Base-by-base conservation (phyloP, 2,888 invertebrate genomes). In the Gisinianus flammeolus region DNA sequence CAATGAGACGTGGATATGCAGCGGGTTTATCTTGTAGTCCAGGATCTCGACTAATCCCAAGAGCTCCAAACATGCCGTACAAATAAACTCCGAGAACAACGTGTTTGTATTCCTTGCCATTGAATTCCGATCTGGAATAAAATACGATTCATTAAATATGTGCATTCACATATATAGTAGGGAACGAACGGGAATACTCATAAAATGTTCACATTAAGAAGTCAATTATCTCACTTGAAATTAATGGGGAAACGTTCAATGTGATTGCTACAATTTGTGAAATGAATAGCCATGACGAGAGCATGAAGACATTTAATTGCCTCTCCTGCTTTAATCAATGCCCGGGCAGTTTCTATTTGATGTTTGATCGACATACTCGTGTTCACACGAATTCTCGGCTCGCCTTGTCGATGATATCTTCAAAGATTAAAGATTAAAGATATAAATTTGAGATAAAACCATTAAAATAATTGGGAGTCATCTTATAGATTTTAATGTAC, bases 281-380 rank as follows among this genome's bases (percentile, higher is more conserved):
- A 82, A 52, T 84, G 78, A 33, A 83, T 81, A 2, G 79, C 80
- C 4, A 84, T 69, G 10, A 84, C 78, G 3, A 83, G 79, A n/a
- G 84, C 84, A 68, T 84, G 84, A 24, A 84, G 81, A 33, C 84
- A 83, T 76, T 84, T 84, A 33, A 84, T 84, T 16, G 81, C 80
- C 30, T 81, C 69, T 12, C 80, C 81, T 24, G 79, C 70, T 77
- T 80, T 81, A 31, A 83, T 83, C 4, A 84, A 24, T 1, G 79
- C 66, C 12, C 79, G 78, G 4, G 82, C 82, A 4, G 82, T 83
- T 19, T 79, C 76, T 77, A 82, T 80, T 28, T 82, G 80, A 79
- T 83, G 81, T 68, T 83, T 83, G 52, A 84, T 79, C 6, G 84
- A 84, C 70, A 83, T 80, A 26, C 80, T 74, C 10, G 81, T 80